These are phyloP conservation scores for Apteryx mantelli DNA, from an alignment of 2,113 vertebrate species.

Conservation along the genomic window DNA sequence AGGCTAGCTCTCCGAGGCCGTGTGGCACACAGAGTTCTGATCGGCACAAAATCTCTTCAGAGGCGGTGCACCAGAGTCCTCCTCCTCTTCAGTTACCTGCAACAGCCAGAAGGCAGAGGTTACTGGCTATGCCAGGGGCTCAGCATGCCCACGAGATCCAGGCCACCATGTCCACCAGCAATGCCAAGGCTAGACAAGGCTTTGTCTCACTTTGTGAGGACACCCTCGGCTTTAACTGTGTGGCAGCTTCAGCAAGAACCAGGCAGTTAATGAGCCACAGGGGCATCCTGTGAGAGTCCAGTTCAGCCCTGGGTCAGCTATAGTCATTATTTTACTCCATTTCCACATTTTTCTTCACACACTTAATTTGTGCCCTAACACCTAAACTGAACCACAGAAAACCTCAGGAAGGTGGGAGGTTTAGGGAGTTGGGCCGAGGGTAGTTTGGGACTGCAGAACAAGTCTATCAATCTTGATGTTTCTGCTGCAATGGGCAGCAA, in stretches of 20 bases:
- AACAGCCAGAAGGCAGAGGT: not conserved
- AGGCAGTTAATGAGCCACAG: not conserved
- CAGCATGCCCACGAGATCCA: rapidly evolving
- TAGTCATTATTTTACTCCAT: rapidly evolving
- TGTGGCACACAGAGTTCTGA: constrained; percentile 81
- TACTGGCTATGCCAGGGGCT: rapidly evolving
- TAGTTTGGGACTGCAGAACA: not conserved
- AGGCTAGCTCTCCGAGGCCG: constrained; percentile 85
- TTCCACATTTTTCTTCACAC: not conserved
- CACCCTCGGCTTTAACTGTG: rapidly evolving
- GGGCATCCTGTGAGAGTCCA: not conserved
- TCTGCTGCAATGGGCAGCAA: not conserved
- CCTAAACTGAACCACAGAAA: not conserved
- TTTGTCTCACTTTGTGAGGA: not conserved
- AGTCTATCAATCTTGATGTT: rapidly evolving
- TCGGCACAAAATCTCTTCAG: constrained; percentile 93
- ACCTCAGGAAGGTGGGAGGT: not conserved
- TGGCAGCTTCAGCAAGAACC: not conserved
- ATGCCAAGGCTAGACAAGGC: no score
- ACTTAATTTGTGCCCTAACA: not conserved
- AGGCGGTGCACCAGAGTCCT: constrained; percentile 84
- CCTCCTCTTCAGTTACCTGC: constrained; percentile 83
- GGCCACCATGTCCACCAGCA: rapidly evolving
- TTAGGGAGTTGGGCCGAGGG: not conserved
- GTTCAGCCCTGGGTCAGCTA: not conserved